Conservation (phyloP, 1,140 invertebrate species). For the Neodiprion lecontei region DNA sequence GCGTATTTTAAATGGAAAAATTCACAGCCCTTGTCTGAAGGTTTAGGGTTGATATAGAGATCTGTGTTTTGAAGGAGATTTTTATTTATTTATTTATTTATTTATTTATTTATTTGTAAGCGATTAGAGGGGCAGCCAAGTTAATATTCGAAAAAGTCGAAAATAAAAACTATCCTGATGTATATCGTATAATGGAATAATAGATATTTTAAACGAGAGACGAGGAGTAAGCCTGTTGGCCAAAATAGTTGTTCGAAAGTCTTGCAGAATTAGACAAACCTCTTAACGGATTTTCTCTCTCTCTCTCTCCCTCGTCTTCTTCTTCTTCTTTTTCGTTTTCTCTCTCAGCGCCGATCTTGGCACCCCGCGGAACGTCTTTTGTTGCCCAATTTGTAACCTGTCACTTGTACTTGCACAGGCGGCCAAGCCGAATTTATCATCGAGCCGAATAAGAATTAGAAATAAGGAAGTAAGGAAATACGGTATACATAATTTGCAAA, state of each 20-base stretch:
- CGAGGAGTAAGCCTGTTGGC: neutral
- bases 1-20: too few species aligned
- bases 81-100: neutral
- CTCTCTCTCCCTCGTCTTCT: too few species aligned
- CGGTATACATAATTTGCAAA: too few species aligned
- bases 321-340: neutral
- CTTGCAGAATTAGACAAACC: neutral
- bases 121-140: too few species aligned
- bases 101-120: neutral
- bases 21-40: too few species aligned
- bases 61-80: too few species aligned
- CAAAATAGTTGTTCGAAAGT: neutral
- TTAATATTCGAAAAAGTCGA: too few species aligned
- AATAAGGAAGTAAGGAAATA: too few species aligned
- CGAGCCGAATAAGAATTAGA: too few species aligned
- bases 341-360: neutral
- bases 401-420: constrained; percentile 16
- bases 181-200: neutral
- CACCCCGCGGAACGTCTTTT: constrained; percentile 24
- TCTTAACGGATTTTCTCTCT: neutral
- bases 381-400: constrained; percentile 38
- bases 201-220: neutral
- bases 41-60: too few species aligned
- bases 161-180: too few species aligned
- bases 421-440: neutral